Conservation (phyloP, 2,888 invertebrate genomes). For the Meteorus colon region DNA sequence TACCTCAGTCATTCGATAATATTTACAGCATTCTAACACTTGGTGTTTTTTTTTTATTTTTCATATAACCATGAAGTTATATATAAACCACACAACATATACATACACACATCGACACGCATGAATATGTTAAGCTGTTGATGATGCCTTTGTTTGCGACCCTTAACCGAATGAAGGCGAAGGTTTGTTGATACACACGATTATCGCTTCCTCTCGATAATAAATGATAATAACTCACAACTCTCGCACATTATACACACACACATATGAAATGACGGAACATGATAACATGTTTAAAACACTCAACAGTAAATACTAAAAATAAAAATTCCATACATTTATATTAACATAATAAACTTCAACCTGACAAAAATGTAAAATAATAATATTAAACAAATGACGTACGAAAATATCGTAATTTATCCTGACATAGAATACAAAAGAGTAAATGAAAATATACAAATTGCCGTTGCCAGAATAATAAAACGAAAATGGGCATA, state of each 20-base stretch:
- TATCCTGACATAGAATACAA: background rate
- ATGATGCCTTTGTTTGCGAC: constrained; percentile 17
- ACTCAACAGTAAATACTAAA: background rate
- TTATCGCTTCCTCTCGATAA: constrained; percentile 39
- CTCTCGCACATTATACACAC: background rate
- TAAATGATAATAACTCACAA: constrained; percentile 34
- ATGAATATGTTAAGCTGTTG: constrained; percentile 18
- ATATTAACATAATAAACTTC: background rate
- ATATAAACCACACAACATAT: background rate
- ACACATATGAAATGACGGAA: background rate
- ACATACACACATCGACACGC: constrained; percentile 26
- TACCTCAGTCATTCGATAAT: too few species aligned
- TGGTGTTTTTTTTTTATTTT: constrained; percentile 1
- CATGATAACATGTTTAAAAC: background rate
- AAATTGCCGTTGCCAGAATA: too few species aligned
- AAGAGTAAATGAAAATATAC: too few species aligned
- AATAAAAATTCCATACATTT: background rate
- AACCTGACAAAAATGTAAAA: background rate
- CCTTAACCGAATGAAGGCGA: constrained; percentile 37
- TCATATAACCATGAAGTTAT: constrained; percentile 33
- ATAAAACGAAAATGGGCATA: too few species aligned
- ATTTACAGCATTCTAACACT: too few species aligned
- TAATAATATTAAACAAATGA: background rate
- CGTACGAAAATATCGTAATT: background rate
- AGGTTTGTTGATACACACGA: constrained; percentile 36